Evolutionary conservation across 1,140 invertebrate genomes (phyloP).

Genomic region (Patella vulgata): DNA sequence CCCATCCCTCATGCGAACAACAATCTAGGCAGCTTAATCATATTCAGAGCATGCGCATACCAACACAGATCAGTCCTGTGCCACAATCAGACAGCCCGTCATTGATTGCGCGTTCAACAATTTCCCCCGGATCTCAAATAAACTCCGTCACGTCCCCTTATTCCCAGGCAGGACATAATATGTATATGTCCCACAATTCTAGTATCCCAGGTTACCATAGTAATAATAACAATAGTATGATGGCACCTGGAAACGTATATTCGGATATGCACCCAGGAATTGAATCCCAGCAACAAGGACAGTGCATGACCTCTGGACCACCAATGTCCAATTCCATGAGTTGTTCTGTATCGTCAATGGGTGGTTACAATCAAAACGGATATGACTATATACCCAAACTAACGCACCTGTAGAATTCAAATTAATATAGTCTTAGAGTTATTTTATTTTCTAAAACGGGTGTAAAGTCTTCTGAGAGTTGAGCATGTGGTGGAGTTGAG

Average conservation of each 20-base stretch:
- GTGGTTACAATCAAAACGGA: slow-evolving; percentile 27
- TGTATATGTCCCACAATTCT: neutral
- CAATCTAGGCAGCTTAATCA: too few species aligned
- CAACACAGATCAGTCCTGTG: slow-evolving; percentile 14
- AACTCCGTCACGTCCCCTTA: slow-evolving; percentile 12
- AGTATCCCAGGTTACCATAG: slow-evolving; percentile 13
- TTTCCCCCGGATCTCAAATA: neutral
- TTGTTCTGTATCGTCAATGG: slow-evolving; percentile 28
- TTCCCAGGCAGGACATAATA: slow-evolving; percentile 10
- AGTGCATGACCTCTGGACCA: slow-evolving; percentile 27
- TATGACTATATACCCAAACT: slow-evolving; percentile 44
- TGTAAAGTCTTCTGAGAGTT: slow-evolving; percentile 18
- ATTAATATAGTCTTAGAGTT: too few species aligned
- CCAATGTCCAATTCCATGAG: slow-evolving; percentile 27
- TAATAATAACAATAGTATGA: slow-evolving; percentile 25
- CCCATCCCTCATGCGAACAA: too few species aligned
- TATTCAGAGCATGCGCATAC: neutral
- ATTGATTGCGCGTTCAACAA: neutral
- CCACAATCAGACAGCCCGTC: slow-evolving; percentile 15
- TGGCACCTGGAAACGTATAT: slow-evolving; percentile 30
- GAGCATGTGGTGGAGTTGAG: slow-evolving; percentile 28
- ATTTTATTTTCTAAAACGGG: neutral
- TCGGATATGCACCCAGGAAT: slow-evolving; percentile 31
- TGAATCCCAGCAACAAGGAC: slow-evolving; percentile 23
- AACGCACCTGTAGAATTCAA: slow-evolving; percentile 31